Evolutionary conservation across 2,113 vertebrate genomes (phyloP), one percentile per base, ranked within the genome.

Genomic region (Channa maculata): DNA sequence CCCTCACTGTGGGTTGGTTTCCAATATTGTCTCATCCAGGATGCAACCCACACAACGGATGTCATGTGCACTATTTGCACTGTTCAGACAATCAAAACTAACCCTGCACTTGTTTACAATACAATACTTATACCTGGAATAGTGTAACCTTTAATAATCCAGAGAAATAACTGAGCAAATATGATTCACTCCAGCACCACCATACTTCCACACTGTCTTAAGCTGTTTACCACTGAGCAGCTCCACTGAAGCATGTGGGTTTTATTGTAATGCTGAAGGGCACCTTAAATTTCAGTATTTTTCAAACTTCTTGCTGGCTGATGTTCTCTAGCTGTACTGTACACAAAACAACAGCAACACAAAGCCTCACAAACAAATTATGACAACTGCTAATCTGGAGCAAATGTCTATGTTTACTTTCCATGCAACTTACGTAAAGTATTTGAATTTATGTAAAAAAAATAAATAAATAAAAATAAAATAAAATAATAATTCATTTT

Each of bases 91-190:
- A 73, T 73, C 57, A 54, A 58, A 79, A 15, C 71, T 60, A 63
- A 71, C 49, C 14, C 41, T 12, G 51, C 38, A 34, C 60, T 64
- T 84, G 63, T 71, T 76, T 58, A 48, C 38, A 3, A 43, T 24
- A 5, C 24, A 34, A 33, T 1, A 49, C 36, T 79, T 46, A 37
- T 57, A 67, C 54, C 59, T 33, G 12, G 24, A 34, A 33, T 58
- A 49, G 58, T 64, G 8, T 71, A 50, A 60, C 77, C 61, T 83
- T 84, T 66, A 48, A 57, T 54, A 14, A 51, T 50, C 14, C 6
- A 3, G 51, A 37, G 61, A 65, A 68, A 11, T 77, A 34, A 66
- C 41, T 14, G 53, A 61, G 41, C 45, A 15, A 50, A 49, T 34
- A 37, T 50, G 48, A 51, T 57, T 46, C 60, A 62, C 70, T 69